Evolutionary conservation across 2,797 vertebrate genomes (phyloP).

Genomic region (Diplodus puntazzo): DNA sequence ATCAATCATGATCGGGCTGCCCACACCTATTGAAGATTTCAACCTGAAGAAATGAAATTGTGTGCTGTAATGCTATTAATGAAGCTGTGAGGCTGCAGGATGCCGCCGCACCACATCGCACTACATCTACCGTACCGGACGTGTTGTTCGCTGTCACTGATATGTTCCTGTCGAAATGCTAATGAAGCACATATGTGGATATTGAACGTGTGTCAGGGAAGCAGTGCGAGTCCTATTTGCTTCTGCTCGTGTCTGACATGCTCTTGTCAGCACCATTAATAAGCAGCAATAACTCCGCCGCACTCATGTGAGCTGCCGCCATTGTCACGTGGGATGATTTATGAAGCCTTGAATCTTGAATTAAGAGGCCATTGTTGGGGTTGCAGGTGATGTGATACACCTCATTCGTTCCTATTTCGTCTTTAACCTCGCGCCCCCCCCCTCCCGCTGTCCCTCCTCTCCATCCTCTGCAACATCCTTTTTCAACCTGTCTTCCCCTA

Average conservation of each 20-base stretch:
- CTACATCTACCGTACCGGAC: slow-evolving; percentile 17
- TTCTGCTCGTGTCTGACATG: slow-evolving; percentile 67
- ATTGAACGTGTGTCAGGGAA: slow-evolving; percentile 61
- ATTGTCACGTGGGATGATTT: slow-evolving; percentile 63
- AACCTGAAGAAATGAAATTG: neutral
- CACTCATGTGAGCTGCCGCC: slow-evolving; percentile 49
- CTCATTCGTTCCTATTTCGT: slow-evolving; percentile 47
- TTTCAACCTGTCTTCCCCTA: slow-evolving; percentile 30
- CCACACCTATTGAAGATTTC: neutral
- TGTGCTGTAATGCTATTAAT: neutral
- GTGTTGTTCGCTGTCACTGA: slow-evolving; percentile 57
- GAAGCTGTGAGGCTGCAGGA: neutral
- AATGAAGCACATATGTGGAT: slow-evolving; percentile 73
- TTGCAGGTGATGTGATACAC: slow-evolving; percentile 43
- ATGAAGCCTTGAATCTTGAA: slow-evolving; percentile 67
- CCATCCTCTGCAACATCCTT: slow-evolving; percentile 24
- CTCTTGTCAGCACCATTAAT: slow-evolving; percentile 72
- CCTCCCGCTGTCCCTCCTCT: slow-evolving; percentile 19
- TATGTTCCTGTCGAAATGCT: slow-evolving; percentile 61
- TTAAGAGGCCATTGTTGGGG: slow-evolving; percentile 57
- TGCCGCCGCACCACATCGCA: neutral
- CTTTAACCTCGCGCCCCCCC: slow-evolving; percentile 31
- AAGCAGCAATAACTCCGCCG: slow-evolving; percentile 59
- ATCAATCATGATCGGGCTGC: too few species aligned
- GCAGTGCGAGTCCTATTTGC: slow-evolving; percentile 53